A percentile compares a stretch with the other conserved stretches of the same genome.
Evolutionary conservation across 1,140 invertebrate genomes (phyloP).

Genomic region (Coelopa frigida): DNA sequence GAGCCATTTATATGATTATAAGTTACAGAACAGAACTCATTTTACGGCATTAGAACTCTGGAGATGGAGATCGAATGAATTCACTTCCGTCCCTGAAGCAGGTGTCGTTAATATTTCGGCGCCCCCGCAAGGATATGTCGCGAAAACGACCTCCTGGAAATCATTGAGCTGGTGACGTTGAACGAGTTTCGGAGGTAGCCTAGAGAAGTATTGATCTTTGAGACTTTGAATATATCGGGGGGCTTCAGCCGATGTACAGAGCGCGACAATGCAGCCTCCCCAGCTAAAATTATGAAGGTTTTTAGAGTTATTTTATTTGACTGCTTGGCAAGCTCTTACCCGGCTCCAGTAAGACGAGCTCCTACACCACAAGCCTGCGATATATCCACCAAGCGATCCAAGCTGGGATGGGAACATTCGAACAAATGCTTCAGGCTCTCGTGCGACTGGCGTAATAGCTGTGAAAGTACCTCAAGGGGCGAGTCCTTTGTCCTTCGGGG

Average conservation of each 20-base stretch:
- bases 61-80: no score
- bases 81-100: no score
- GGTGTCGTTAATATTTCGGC: constrained; percentile 50
- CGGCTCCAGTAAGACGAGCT: constrained; percentile 87
- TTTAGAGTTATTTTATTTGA: background rate
- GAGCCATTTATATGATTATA: no score
- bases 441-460: constrained; percentile 86
- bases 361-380: constrained; percentile 69
- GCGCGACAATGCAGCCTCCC: constrained; percentile 92
- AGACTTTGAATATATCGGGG: constrained; percentile 66
- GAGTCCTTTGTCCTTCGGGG: background rate
- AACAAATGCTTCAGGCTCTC: constrained; percentile 76
- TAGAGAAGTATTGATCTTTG: constrained; percentile 62
- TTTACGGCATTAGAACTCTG: no score
- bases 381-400: constrained; percentile 76
- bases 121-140: constrained; percentile 51
- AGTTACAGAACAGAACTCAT: no score
- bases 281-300: constrained; percentile 55
- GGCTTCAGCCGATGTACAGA: constrained; percentile 61
- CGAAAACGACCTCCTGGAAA: constrained; percentile 50
- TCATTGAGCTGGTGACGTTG: constrained; percentile 34
- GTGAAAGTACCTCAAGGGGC: background rate
- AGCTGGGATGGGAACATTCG: constrained; percentile 86
- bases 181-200: constrained; percentile 40
- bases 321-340: constrained; percentile 47